Conservation (phyloP, 1,140 invertebrate species). For the Hypsibius dujardini region DNA sequence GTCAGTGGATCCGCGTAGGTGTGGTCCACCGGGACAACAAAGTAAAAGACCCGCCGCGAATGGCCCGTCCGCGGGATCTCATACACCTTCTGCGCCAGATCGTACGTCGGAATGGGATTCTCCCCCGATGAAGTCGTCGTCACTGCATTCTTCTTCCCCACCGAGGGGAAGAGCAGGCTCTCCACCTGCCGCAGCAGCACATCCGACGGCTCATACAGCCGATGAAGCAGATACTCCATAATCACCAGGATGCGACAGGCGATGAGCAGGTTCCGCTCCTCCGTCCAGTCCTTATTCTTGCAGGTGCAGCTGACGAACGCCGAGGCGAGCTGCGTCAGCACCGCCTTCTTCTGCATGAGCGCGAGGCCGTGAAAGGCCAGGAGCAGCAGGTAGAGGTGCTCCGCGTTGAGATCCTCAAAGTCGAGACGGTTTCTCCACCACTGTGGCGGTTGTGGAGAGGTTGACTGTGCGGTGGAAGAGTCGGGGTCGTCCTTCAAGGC, state of each 20-base stretch:
- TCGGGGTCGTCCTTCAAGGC: not conserved
- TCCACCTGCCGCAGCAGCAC: slow-evolving; percentile 38
- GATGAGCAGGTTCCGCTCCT: slow-evolving; percentile 45
- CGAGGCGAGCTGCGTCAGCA: slow-evolving; percentile 46
- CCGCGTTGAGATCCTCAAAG: slow-evolving; percentile 70
- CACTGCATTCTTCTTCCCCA: slow-evolving; percentile 17
- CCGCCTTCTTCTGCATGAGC: slow-evolving; percentile 85
- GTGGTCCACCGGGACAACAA: slow-evolving; percentile 52
- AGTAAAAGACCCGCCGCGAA: slow-evolving; percentile 42
- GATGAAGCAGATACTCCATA: slow-evolving; percentile 85
- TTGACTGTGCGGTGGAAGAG: no score
- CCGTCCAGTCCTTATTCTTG: slow-evolving; percentile 21
- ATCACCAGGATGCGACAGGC: slow-evolving; percentile 63
- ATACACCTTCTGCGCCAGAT: not conserved
- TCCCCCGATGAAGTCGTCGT: slow-evolving; percentile 18
- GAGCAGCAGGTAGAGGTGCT: slow-evolving; percentile 76
- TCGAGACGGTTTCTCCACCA: not conserved
- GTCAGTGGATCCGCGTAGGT: slow-evolving; percentile 65
- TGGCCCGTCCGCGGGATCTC: not conserved
- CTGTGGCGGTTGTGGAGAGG: no score
- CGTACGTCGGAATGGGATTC: slow-evolving; percentile 18
- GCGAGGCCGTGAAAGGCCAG: slow-evolving; percentile 84
- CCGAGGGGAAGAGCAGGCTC: slow-evolving; percentile 16
- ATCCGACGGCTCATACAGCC: slow-evolving; percentile 59
- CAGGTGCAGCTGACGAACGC: slow-evolving; percentile 26